Evolutionary conservation across 1,140 invertebrate species (phyloP), one percentile per base, ranked within the genome.

Genomic region (Camponotus vicinus): DNA sequence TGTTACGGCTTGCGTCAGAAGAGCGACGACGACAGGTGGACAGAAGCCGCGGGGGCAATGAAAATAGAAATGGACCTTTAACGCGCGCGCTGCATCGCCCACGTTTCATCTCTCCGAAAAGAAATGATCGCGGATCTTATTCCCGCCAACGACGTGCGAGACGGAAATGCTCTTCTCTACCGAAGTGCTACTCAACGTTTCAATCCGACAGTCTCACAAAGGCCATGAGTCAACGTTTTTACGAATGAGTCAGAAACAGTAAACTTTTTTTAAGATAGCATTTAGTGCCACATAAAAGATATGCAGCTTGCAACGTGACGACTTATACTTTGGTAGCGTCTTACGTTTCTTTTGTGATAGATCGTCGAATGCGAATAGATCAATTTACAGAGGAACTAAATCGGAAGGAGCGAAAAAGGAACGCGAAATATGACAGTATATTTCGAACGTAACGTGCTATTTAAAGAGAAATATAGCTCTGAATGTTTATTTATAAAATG

Each of bases 21-120:
- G 92, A 93, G 88, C 87, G 90, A 93, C 91, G 90, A 87, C 90
- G 93, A 93, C 93, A 94, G 93, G 92, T 93, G 93, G 90, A 93
- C 77, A 80, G 89, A 70, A 90, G 89, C 86, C 88, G 86, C 92
- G 89, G 15, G 15, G 49, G 91, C 87, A 92, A 91, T 92, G 90
- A 85, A 93, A 93, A 93, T 93, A 93, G 90, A 91, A 92, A 89
- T 85, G 83, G 76, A 78, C 85, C 61, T 86, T 91, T 80, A 73
- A 59, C 61, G 40, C 59, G 49, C 61, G 34, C 59, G 49, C 5
- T n/a, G 27, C 42, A 27, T 27, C 27, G 27, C 27, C 15, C 59
- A 15, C 55, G 82, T 76, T 86, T 86, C 59, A 77, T 76, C 66
- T 85, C 21, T 40, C 67, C 45, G 64, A 49, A 87, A 77, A 86